Percentiles rank a stretch among this genome's conserved stretches.
phyloP scores from a whole-genome alignment of 1,140 invertebrate genomes.

The Popillia japonica region DNA sequence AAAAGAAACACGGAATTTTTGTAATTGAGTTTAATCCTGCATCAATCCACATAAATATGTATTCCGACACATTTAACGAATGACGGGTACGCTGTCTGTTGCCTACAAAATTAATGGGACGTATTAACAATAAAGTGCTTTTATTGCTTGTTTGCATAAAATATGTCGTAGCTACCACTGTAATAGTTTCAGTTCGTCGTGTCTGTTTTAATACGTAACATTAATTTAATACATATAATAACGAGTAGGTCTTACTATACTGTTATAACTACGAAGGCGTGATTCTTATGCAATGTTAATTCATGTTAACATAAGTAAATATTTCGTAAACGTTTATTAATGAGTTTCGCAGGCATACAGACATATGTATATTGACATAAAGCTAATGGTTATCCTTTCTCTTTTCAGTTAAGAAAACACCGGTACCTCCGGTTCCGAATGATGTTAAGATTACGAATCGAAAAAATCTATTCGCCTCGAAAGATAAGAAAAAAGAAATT shows the following conservation, averaged over 20 bases:
- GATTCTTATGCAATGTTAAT: conserved; percentile 6
- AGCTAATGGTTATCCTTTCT: background rate
- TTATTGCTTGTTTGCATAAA: no score
- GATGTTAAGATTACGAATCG: conserved; percentile 21
- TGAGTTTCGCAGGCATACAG: background rate
- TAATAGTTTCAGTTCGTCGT: background rate
- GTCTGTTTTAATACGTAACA: background rate
- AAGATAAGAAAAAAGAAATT: conserved; percentile 35
- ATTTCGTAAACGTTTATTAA: conserved; percentile 12
- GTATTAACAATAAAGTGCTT: no score
- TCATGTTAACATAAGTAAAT: background rate
- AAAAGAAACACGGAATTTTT: no score
- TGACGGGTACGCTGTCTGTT: no score
- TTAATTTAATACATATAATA: background rate
- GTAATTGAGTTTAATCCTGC: no score
- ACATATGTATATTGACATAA: background rate
- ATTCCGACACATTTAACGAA: no score
- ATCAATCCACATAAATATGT: no score
- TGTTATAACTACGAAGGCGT: background rate
- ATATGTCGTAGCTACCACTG: no score
- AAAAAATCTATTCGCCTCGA: conserved; percentile 35
- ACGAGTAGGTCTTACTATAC: background rate
- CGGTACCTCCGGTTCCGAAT: conserved; percentile 18
- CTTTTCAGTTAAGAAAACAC: conserved; percentile 32
- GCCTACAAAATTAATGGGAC: no score